Conservation (phyloP, 2,113 vertebrate genomes). For the Gymnogyps californianus region DNA sequence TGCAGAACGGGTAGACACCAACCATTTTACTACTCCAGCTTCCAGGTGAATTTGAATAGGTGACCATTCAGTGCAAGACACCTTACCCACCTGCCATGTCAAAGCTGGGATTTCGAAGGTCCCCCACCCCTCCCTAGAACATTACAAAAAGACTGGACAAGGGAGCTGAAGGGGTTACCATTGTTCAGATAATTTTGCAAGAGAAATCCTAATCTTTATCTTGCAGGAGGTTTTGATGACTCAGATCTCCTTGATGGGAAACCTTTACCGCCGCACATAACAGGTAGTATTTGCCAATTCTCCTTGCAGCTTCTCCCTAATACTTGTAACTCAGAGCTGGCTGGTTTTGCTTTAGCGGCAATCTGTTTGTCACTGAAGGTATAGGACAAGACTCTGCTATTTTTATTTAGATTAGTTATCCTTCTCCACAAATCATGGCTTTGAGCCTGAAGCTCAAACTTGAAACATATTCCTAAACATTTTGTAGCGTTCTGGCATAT, state of each 20-base stretch:
- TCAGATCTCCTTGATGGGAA: constrained; percentile 62
- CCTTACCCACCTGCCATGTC: accelerated
- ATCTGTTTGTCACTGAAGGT: neutral
- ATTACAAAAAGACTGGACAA: neutral
- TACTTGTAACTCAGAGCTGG: neutral
- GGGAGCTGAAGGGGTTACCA: neutral
- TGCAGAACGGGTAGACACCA: neutral
- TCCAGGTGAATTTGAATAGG: neutral
- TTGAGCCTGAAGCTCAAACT: neutral
- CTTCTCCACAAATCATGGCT: neutral
- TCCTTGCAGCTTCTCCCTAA: neutral
- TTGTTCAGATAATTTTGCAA: neutral
- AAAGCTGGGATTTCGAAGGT: neutral
- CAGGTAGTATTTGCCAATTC: constrained; percentile 28
- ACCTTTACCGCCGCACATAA: neutral
- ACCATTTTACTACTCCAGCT: neutral
- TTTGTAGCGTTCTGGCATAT: neutral
- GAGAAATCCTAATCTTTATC: neutral
- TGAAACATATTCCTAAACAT: neutral
- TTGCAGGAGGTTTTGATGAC: constrained; percentile 57
- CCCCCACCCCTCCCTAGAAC: neutral
- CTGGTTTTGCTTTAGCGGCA: neutral
- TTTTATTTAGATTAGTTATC: neutral
- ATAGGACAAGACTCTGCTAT: neutral
- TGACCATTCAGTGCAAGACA: neutral